Percentiles rank a stretch among this genome's conserved stretches.
Conservation (phyloP, 1,140 invertebrate genomes). For the Drosophila repleta region DNA sequence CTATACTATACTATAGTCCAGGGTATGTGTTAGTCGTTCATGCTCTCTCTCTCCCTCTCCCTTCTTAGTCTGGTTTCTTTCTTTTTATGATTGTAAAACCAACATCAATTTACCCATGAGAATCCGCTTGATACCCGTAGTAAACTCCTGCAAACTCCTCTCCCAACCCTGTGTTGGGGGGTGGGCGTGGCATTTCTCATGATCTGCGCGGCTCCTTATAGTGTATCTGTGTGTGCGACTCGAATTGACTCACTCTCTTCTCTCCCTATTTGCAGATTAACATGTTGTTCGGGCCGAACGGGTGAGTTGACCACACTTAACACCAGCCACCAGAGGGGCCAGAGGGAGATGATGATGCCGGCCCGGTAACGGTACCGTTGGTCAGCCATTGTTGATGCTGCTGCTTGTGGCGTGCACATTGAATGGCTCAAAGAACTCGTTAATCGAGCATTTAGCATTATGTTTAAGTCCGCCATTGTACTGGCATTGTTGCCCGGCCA, state of each 20-base stretch:
- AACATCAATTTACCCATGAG: slow-evolving; percentile 59
- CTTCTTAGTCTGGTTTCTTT: background rate
- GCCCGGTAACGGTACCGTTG: background rate
- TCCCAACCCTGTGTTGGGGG: no score
- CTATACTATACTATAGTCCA: no score
- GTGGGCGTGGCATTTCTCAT: background rate
- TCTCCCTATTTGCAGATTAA: slow-evolving; percentile 52
- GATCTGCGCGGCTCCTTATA: slow-evolving; percentile 10
- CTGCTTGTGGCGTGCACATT: background rate
- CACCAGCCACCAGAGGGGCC: background rate
- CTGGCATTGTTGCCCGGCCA: background rate
- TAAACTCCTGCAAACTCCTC: background rate
- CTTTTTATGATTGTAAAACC: slow-evolving; percentile 70
- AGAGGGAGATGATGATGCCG: no score
- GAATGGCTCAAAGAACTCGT: slow-evolving; percentile 41
- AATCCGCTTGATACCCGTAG: slow-evolving; percentile 31
- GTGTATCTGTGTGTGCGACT: background rate
- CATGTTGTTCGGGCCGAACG: slow-evolving; percentile 46
- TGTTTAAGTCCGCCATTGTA: slow-evolving; percentile 35
- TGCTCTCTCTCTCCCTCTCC: background rate
- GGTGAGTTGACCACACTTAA: slow-evolving; percentile 47
- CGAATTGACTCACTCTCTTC: slow-evolving; percentile 4
- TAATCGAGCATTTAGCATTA: slow-evolving; percentile 55
- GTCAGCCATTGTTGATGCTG: slow-evolving; percentile 13
- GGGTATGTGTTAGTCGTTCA: background rate